phyloP scores from a whole-genome alignment of 2,888 invertebrate species.

The Blera fallax region DNA sequence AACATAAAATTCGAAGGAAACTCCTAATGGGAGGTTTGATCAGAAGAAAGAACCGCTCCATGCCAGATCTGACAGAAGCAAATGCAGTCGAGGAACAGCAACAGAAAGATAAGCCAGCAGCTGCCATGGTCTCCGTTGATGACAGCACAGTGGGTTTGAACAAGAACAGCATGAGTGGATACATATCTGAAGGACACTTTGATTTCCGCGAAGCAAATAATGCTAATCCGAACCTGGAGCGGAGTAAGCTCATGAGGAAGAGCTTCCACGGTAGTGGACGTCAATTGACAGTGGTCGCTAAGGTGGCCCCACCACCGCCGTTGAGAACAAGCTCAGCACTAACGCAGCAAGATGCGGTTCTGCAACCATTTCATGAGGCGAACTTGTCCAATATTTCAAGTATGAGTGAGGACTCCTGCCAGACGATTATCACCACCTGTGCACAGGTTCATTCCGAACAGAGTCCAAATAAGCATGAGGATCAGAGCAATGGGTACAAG shows the following conservation, averaged over 20 bases:
- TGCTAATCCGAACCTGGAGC: constrained; percentile 91
- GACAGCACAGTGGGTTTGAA: constrained; percentile 89
- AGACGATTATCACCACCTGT: constrained; percentile 88
- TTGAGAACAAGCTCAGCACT: constrained; percentile 93
- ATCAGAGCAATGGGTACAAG: constrained; percentile 44
- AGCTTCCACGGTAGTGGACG: constrained; percentile 94
- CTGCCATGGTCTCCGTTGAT: constrained; percentile 85
- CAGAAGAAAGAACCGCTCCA: constrained; percentile 92
- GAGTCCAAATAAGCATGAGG: constrained; percentile 85
- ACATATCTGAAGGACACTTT: constrained; percentile 93
- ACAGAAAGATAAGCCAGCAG: constrained; percentile 78
- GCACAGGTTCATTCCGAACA: constrained; percentile 94
- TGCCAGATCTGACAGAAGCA: constrained; percentile 94
- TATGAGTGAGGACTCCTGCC: constrained; percentile 83
- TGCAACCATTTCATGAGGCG: constrained; percentile 80
- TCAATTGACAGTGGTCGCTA: constrained; percentile 90
- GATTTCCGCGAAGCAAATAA: constrained; percentile 86
- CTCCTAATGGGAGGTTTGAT: constrained; percentile 94
- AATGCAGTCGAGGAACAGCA: constrained; percentile 82
- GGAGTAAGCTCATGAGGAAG: constrained; percentile 93
- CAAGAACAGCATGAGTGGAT: constrained; percentile 86
- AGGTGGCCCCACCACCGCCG: constrained; percentile 93
- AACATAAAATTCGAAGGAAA: constrained; percentile 94
- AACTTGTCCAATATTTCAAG: constrained; percentile 80
- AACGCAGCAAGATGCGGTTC: constrained; percentile 78